Evolutionary conservation across 2,888 invertebrate species (phyloP), one percentile per base, ranked within the genome.

Genomic region (Bellardia bayeri): DNA sequence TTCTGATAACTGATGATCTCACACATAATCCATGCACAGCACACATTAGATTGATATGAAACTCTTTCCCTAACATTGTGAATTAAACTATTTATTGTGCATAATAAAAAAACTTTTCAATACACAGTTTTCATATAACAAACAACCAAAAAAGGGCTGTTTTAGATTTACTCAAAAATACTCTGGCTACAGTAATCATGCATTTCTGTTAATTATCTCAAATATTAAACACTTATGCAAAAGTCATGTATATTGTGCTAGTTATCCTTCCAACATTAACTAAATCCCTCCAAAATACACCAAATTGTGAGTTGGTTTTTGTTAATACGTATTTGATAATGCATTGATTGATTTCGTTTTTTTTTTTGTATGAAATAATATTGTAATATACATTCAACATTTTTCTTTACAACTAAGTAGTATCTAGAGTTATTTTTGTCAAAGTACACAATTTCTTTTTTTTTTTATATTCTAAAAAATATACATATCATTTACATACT

Each of bases 1-100:
- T 80, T 79, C 71, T 85, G 85, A 80, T 85, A 85, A 85, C 75
- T 69, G 80, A 81, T 71, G 63, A 75, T 64, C 69, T 69, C 63
- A 75, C 79, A 80, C 80, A 64, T 51, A 64, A 45, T 54, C 82
- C 76, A 85, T 69, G 72, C 69, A 81, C 75, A 76, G 45, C 58
- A 76, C 61, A 71, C 64, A 56, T 71, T 78, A 86, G 78, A 54
- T 79, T 78, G 82, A 61, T 58, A 56, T 76, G 54, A 78, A 71
- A 64, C 23, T 79, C 5, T 40, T 75, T 69, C 74, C 11, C 63
- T 85, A 75, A 85, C 69, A 75, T 75, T 75, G 68, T 54, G 51
- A 64, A 30, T 69, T 37, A 63, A 63, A 63, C 6, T 33, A 30
- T 40, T 61, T 49, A 66, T 61, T 85, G 84, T 83, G 74, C 75